Evolutionary conservation across 2,113 vertebrate genomes (phyloP), one percentile per base, ranked within the genome.

Genomic region (Halichoerus grypus): DNA sequence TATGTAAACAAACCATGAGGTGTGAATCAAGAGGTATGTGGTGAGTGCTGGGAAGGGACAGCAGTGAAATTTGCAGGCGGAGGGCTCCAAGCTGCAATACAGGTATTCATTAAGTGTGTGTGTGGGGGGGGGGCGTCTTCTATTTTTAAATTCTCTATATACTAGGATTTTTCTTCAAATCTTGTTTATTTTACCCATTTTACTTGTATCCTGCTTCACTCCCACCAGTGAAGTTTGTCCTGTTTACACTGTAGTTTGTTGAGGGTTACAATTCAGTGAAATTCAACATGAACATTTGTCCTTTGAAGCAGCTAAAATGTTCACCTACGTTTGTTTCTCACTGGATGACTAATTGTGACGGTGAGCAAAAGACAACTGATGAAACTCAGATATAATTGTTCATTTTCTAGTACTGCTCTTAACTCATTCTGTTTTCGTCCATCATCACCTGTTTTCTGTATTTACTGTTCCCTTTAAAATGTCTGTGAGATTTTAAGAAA

Each of bases 1-100:
- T 65, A 8, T 39, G 46, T 89, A 96, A 96, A 97, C 67, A 92
- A 97, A 96, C 71, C 72, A 42, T 59, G 33, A 18, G 1, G 10
- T 12, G 42, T 88, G 91, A 95, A 95, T 81, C 76, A 39, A 72
- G 81, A 74, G 59, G 55, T 85, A 28, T 11, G 53, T 1, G 79
- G 10, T 3, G 51, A 57, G 67, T 1, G 7, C 61, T 14, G 67
- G 28, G 53, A 71, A 15, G 13, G 11, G 12, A 59, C 83, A 13
- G 79, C 9, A 15, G 28, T 4, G 65, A 65, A 42, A 46, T 49
- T 13, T 3, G 83, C 71, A 51, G 46, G 55, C 3, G 3, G 33
- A 69, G 12, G 15, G 61, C 61, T 80, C 69, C 42, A 55, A 24
- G 49, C 1, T 74, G 59, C 22, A 82, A 63, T 36, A 49, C 67